Percentiles rank a stretch among this genome's conserved stretches.
phyloP scores from a whole-genome alignment of 53 echinoderm and acorn worm genomes.

The Patiria pectinifera region DNA sequence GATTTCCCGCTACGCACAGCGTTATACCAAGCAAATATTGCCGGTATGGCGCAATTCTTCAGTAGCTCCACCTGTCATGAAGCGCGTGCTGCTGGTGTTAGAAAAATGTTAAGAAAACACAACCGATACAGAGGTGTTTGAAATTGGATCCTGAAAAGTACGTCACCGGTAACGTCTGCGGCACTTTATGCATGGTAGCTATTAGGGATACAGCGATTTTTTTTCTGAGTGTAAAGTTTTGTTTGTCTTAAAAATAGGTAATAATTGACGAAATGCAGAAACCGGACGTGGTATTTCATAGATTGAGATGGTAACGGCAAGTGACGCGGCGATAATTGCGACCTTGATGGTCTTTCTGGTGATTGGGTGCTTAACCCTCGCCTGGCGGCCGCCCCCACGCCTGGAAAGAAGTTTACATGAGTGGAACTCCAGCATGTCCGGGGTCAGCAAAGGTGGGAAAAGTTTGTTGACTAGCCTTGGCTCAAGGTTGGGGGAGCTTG shows the following conservation, averaged over 20 bases:
- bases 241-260: neutral
- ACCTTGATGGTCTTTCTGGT: neutral
- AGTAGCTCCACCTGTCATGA: constrained; percentile 1
- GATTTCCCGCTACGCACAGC: constrained; percentile 25
- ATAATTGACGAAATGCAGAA: constrained; percentile 16
- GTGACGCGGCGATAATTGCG: constrained; percentile 24
- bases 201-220: neutral
- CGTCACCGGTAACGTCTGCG: constrained; percentile 18
- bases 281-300: constrained; percentile 29
- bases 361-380: neutral
- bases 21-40: constrained; percentile 23
- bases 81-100: constrained; percentile 1
- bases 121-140: neutral
- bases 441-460: neutral
- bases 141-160: constrained; percentile 1
- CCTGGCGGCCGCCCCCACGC: neutral
- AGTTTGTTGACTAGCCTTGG: neutral
- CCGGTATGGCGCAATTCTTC: constrained; percentile 6
- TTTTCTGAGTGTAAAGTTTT: neutral
- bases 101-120: constrained; percentile 39
- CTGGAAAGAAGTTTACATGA: neutral
- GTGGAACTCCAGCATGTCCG: neutral
- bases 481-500: neutral
- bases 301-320: constrained; percentile 4
- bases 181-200: neutral